These are phyloP conservation scores for Pseudotriccus pelzelni DNA, from an alignment of 2,797 vertebrate genomes.

Conservation along the genomic window DNA sequence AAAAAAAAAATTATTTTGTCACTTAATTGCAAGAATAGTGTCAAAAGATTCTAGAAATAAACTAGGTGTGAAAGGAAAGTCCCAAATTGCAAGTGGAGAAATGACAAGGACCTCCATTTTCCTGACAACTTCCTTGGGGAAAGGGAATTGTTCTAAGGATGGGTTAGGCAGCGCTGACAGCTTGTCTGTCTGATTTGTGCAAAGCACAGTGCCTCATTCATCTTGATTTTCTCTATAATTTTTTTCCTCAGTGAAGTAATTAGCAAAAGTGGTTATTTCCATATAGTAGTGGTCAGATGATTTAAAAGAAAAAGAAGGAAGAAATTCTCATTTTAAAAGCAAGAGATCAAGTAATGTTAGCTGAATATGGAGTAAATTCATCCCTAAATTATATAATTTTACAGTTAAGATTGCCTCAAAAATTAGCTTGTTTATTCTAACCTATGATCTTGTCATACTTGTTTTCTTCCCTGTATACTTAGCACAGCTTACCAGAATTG, in stretches of 20 bases:
- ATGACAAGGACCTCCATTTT: constrained; percentile 74
- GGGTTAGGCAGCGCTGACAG: constrained; percentile 74
- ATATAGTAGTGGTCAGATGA: constrained; percentile 25
- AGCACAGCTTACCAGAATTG: not conserved
- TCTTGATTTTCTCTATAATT: constrained; percentile 42
- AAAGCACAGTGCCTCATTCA: constrained; percentile 52
- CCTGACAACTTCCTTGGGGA: constrained; percentile 71
- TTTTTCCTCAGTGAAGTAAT: constrained; percentile 50
- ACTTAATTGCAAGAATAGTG: constrained; percentile 60
- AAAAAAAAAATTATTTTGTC: constrained; percentile 51
- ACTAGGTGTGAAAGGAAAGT: constrained; percentile 66
- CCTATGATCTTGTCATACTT: not conserved
- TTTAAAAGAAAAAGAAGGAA: not conserved
- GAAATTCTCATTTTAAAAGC: not conserved
- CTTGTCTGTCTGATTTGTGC: constrained; percentile 70
- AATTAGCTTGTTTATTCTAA: not conserved
- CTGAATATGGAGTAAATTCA: not conserved
- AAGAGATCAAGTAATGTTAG: not conserved
- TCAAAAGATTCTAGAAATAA: constrained; percentile 67
- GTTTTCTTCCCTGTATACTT: not conserved
- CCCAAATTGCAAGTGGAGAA: constrained; percentile 63
- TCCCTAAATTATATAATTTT: not conserved
- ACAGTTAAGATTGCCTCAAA: not conserved
- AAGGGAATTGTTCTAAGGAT: constrained; percentile 64
- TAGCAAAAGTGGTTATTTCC: constrained; percentile 57